phyloP scores from a whole-genome alignment of 1,140 invertebrate species.

The Goniozus legneri region DNA sequence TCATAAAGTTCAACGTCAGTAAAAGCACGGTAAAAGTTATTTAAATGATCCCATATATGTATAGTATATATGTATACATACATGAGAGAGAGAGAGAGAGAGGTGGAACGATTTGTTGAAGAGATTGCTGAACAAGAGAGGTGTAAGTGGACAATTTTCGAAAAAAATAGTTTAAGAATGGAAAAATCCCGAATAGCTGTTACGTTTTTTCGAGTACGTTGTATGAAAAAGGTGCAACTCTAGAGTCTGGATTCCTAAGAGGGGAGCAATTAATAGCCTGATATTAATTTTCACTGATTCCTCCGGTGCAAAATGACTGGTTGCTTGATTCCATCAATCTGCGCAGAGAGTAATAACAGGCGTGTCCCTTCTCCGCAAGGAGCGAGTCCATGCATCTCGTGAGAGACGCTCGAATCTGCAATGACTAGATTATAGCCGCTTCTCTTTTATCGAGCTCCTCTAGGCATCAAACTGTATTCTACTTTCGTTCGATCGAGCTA shows the following conservation, averaged over 20 bases:
- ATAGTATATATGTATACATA: too few species aligned
- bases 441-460: too few species aligned
- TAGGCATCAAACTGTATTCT: too few species aligned
- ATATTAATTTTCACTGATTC: constrained; percentile 42
- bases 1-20: not conserved
- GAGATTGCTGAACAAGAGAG: constrained; percentile 7
- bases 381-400: too few species aligned
- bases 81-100: not conserved
- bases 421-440: too few species aligned
- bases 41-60: constrained; percentile 30
- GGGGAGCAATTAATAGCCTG: constrained; percentile 38
- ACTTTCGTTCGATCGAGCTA: too few species aligned
- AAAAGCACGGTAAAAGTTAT: constrained; percentile 13
- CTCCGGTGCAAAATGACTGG: constrained; percentile 36
- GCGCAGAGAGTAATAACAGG: constrained; percentile 34
- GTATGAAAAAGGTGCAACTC: not conserved
- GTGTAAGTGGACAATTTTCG: not conserved
- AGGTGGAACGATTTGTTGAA: not conserved
- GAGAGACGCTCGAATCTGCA: too few species aligned
- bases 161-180: not conserved
- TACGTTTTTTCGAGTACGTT: not conserved
- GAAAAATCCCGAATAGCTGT: not conserved
- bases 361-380: constrained; percentile 26
- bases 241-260: constrained; percentile 1
- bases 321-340: constrained; percentile 41